Evolutionary conservation across 2,113 vertebrate genomes (phyloP).

Genomic region (Corvus cornix): DNA sequence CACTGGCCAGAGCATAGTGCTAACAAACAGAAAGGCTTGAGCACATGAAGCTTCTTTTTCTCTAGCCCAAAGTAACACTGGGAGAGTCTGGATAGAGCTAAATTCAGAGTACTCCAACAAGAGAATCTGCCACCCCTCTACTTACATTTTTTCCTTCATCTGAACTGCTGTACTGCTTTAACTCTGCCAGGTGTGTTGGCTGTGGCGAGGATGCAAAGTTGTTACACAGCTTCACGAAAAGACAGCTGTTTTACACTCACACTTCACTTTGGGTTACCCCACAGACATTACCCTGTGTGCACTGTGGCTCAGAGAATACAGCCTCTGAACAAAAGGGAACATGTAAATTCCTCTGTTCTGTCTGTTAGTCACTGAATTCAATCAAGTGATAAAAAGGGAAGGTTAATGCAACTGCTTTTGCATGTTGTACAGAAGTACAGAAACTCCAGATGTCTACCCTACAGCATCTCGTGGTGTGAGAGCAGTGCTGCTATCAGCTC

Average conservation of each 20-base stretch:
- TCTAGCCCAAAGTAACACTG: background rate
- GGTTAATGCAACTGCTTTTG: background rate
- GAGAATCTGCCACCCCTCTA: background rate
- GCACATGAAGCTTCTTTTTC: background rate
- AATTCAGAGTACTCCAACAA: background rate
- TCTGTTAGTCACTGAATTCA: background rate
- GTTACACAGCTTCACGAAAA: background rate
- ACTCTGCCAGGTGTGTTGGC: background rate
- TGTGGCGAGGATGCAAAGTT: background rate
- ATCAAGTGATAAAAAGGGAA: background rate
- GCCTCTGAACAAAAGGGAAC: background rate
- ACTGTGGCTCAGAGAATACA: background rate
- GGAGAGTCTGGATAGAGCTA: background rate
- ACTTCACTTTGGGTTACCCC: background rate
- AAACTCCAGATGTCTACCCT: background rate
- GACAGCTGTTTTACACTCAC: background rate
- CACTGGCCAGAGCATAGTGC: background rate
- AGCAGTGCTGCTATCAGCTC: background rate
- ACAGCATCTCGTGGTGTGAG: background rate
- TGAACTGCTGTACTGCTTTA: background rate
- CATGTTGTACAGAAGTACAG: background rate
- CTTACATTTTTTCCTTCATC: background rate
- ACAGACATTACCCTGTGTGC: background rate
- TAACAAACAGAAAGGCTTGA: background rate
- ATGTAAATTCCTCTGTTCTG: background rate